These are phyloP conservation scores for Diplodus sargus DNA, from an alignment of 2,797 vertebrate genomes.

Conservation along the genomic window DNA sequence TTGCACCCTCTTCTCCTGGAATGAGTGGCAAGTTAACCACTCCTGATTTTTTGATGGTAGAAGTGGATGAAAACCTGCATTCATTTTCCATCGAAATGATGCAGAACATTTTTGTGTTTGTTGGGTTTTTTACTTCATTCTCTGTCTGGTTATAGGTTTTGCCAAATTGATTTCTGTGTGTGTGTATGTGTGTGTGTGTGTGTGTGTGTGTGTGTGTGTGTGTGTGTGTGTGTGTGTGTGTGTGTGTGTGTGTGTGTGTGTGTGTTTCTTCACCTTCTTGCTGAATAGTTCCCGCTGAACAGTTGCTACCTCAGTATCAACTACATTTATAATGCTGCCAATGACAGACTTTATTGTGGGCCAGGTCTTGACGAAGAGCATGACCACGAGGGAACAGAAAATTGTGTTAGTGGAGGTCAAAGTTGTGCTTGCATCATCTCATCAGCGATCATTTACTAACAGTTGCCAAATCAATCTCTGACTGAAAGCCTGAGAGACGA, in stretches of 20 bases:
- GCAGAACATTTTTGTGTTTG: not conserved
- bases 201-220: not conserved
- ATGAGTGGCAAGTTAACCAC: not conserved
- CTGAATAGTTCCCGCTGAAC: too few relatives aligned
- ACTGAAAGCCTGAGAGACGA: not conserved
- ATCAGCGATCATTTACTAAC: conserved; percentile 4
- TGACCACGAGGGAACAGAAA: not conserved
- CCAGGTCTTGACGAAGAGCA: not conserved
- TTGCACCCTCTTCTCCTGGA: too few relatives aligned
- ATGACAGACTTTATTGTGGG: not conserved
- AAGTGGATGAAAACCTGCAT: not conserved
- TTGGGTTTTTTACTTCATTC: not conserved
- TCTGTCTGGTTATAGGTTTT: not conserved
- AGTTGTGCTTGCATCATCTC: conserved; percentile 15
- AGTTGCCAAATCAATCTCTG: conserved; percentile 12
- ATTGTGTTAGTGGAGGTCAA: not conserved
- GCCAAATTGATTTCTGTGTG: not conserved
- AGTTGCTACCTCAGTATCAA: too few relatives aligned
- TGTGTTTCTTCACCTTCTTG: not conserved
- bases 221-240: too few relatives aligned
- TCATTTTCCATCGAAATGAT: not conserved
- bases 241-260: too few relatives aligned
- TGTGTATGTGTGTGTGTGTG: too few relatives aligned
- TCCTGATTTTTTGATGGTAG: not conserved
- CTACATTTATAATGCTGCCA: not conserved